Evolutionary conservation across 2,113 vertebrate genomes (phyloP).

Genomic region (Galemys pyrenaicus): DNA sequence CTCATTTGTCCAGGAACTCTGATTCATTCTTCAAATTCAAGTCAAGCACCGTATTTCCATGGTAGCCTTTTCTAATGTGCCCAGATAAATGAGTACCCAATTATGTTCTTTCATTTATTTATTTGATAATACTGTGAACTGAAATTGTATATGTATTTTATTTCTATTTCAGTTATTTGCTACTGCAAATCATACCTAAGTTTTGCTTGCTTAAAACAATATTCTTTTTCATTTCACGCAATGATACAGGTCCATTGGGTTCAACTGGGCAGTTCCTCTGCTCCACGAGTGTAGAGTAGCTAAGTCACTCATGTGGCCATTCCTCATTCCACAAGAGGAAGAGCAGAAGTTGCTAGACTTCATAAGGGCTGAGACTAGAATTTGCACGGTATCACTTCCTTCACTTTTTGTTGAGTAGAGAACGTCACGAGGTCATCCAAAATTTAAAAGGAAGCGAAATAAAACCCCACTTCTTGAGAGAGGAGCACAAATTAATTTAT

Average conservation of each 20-base stretch:
- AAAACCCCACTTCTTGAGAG: neutral
- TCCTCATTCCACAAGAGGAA: neutral
- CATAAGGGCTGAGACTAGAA: neutral
- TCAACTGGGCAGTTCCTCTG: neutral
- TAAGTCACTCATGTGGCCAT: neutral
- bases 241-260: neutral
- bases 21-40: conserved; percentile 11
- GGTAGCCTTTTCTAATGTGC: neutral
- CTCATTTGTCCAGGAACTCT: neutral
- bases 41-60: neutral
- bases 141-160: neutral
- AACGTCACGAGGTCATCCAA: neutral
- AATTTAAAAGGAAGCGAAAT: neutral
- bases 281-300: neutral
- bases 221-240: neutral
- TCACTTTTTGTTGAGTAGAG: neutral
- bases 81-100: neutral
- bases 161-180: neutral
- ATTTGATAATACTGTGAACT: neutral
- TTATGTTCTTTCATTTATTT: neutral
- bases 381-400: neutral
- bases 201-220: neutral
- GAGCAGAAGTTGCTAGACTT: neutral
- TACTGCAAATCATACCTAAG: neutral
- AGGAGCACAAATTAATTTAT: neutral